Evolutionary conservation across 1,140 invertebrate species (phyloP), one percentile per base, ranked within the genome.

Genomic region (Sarcophaga bullata): DNA sequence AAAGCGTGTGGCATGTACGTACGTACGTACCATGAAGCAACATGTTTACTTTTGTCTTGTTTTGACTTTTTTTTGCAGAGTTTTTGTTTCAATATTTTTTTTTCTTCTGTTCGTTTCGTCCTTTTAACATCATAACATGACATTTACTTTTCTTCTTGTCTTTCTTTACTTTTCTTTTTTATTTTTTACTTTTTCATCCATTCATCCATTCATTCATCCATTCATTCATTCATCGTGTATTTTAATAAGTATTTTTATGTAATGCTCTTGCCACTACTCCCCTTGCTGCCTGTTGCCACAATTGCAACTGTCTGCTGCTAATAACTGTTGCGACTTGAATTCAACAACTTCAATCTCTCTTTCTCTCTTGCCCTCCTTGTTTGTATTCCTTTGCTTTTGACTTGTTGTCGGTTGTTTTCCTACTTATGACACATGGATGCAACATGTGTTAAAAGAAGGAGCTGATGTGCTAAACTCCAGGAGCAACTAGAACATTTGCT

Each of bases 371-470:
- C 19, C 62, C 17, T 72, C 25, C 37, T 72, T 72, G 47, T 15
- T 8, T 25, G 17, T 50, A 68, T 68, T 68, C 17, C 62, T 9
- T 3, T 25, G 6, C 15, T 15, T 68, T 68, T 68, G 19, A 17
- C 25, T 2, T 37, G 25, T 37, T 4, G 25, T 37, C 4, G 25
- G n/a, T 68, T 68, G n/a, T 68, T 68, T 68, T 68, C 7, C 46
- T 81, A 54, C 49, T 49, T 82, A 73, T 73, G 62, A 50, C 81
- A 82, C 75, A 78, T 78, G 75, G 11, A 78, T n/a, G n/a, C 48
- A 78, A 52, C 75, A 78, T 78, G 49, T 78, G 75, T 78, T 78
- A 78, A 17, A 9, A 52, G 75, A 25, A 52, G 75, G 47, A 68
- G 62, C n/a, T 68, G 11, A 13, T 13, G 37, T 75, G 4, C 17